Evolutionary conservation across 2,888 invertebrate genomes (phyloP), one percentile per base, ranked within the genome.

Genomic region (Elegia similella): DNA sequence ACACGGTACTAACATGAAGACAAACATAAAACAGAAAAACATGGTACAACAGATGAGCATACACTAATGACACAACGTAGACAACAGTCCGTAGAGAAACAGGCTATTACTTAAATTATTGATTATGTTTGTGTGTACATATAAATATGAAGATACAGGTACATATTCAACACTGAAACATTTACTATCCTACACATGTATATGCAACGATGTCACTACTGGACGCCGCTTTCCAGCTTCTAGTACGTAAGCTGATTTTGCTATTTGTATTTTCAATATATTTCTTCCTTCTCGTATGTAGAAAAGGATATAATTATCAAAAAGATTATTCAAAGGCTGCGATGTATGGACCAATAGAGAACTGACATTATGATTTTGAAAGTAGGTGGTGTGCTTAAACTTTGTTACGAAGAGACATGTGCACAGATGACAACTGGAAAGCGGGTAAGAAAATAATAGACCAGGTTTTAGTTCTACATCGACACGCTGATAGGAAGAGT

Each of bases 41-140:
- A 65, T 65, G 59, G 52, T 62, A 67, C 58, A 61, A 67, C 52
- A 69, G 64, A 67, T 68, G 67, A 30, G 30, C 42, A 54, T 38
- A 47, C 38, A 55, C 13, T 42, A 30, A 30, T 16, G 56, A 59
- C 43, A 67, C 62, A 69, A 17, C 16, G 66, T 70, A 71, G 61
- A 72, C 2, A 70, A 73, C 69, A 76, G 66, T 75, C 75, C 57
- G 60, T 46, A 52, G 10, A 52, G n/a, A 42, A 44, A 32, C 53
- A 56, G 50, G 55, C 16, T n/a, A 12, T 34, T 12, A 38, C 38
- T 12, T n/a, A 54, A 53, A 53, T 57, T 52, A 43, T n/a, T 16
- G 43, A n/a, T 23, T 56, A 56, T 62, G 38, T 59, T 62, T 65
- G 57, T 62, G 62, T 64, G 63, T n/a, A n/a, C n/a, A n/a, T n/a